A percentile compares a stretch with the other conserved stretches of the same genome.
phyloP scores from a whole-genome alignment of 2,113 vertebrate genomes.

The Macrotus californicus region DNA sequence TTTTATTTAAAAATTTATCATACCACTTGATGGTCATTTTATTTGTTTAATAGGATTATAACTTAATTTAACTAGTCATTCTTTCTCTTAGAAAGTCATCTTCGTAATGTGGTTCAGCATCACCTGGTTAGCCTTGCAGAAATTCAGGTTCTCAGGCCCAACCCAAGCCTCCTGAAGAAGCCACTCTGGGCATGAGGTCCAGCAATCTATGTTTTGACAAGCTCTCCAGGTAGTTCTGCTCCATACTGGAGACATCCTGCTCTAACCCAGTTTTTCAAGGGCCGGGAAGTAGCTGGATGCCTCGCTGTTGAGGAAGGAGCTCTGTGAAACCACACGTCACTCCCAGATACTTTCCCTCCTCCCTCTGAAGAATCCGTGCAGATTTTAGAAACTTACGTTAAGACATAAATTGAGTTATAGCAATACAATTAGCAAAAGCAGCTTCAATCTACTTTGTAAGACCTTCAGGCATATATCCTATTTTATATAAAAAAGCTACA shows the following conservation, averaged over 20 bases:
- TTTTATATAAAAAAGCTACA: not conserved
- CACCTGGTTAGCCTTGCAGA: not conserved
- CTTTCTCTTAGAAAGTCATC: not conserved
- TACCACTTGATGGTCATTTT: not conserved
- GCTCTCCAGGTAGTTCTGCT: not conserved
- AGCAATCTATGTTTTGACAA: not conserved
- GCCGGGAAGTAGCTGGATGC: not conserved
- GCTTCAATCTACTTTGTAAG: slow-evolving; percentile 16
- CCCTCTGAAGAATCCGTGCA: not conserved
- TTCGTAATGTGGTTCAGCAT: not conserved
- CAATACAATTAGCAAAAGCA: slow-evolving; percentile 9
- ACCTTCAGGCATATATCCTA: not conserved
- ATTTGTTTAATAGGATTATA: not conserved
- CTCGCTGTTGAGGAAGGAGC: not conserved
- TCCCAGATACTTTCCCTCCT: not conserved
- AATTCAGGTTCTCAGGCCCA: not conserved
- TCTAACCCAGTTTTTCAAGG: not conserved
- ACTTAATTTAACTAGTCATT: not conserved
- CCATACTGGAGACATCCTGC: not conserved
- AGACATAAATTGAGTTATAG: not conserved
- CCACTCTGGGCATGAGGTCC: not conserved
- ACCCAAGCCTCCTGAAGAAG: not conserved
- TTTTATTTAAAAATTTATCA: not conserved
- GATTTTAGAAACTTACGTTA: not conserved
- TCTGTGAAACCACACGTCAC: not conserved